Evolutionary conservation across 2,797 vertebrate species (phyloP).

Genomic region (Salarias fasciatus): DNA sequence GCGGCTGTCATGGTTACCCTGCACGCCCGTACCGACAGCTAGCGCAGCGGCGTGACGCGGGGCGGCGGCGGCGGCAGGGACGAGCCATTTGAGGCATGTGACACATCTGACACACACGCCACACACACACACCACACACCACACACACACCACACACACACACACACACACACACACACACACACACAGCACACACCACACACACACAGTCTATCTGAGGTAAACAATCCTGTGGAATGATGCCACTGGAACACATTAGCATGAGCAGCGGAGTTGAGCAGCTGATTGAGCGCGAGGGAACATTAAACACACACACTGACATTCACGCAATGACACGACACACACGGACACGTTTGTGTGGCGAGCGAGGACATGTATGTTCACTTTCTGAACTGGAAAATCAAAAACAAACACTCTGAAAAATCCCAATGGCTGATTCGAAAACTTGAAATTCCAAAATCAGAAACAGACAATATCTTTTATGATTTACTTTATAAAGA

Average conservation of each 20-base stretch:
- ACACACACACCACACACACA: conserved; percentile 2
- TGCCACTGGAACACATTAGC: background rate
- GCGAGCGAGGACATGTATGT: too few species aligned
- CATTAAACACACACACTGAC: background rate
- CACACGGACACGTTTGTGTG: too few species aligned
- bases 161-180: background rate
- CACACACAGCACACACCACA: background rate
- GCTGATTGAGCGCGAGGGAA: too few species aligned
- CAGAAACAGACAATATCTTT: too few species aligned
- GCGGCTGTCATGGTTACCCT: conserved; percentile 61
- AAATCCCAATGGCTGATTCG: too few species aligned
- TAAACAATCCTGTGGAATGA: too few species aligned
- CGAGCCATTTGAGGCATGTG: conserved; percentile 22
- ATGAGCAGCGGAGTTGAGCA: background rate
- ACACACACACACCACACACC: conserved; percentile 7
- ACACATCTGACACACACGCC: background rate
- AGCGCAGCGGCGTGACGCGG: conserved; percentile 33
- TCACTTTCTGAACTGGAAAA: too few species aligned
- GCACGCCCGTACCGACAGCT: conserved; percentile 59
- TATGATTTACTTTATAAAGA: too few species aligned
- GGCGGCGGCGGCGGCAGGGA: conserved; percentile 33
- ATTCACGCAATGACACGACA: background rate
- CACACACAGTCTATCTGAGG: too few species aligned
- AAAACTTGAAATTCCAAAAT: too few species aligned
- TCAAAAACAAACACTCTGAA: too few species aligned